Evolutionary conservation across 2,888 invertebrate genomes (phyloP).

Genomic region (Drosophila acutilabella): DNA sequence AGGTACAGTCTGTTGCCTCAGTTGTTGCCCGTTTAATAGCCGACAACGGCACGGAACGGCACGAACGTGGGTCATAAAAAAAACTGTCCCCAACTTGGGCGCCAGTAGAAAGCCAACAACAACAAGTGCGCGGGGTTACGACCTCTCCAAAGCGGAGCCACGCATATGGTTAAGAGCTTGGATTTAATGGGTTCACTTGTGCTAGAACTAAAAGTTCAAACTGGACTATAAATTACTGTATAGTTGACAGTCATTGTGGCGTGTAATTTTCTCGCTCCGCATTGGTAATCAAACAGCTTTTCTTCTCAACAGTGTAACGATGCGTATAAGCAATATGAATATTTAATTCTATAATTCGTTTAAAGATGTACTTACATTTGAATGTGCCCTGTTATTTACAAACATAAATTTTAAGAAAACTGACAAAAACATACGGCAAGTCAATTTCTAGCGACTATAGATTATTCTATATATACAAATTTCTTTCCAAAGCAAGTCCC

Average conservation of each 20-base stretch:
- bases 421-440: slow-evolving; percentile 8
- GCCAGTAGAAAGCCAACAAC: slow-evolving; percentile 33
- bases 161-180: slow-evolving; percentile 11
- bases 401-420: slow-evolving; percentile 36
- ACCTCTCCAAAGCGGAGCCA: slow-evolving; percentile 24
- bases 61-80: slow-evolving; percentile 54
- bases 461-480: too few relatives aligned
- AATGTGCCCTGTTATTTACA: slow-evolving; percentile 22
- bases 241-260: slow-evolving; percentile 32
- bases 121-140: slow-evolving; percentile 60
- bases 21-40: slow-evolving; percentile 28
- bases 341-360: slow-evolving; percentile 61
- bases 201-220: slow-evolving; percentile 21
- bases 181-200: slow-evolving; percentile 42
- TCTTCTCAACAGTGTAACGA: slow-evolving; percentile 32
- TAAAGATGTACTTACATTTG: slow-evolving; percentile 31
- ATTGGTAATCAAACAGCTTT: slow-evolving; percentile 49
- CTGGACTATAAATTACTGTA: slow-evolving; percentile 58
- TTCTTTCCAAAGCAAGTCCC: too few relatives aligned
- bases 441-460: too few relatives aligned
- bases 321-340: slow-evolving; percentile 73
- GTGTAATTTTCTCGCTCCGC: slow-evolving; percentile 37
- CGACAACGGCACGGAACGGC: slow-evolving; percentile 17
- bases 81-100: slow-evolving; percentile 40
- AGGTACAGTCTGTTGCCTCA: slow-evolving; percentile 33